Evolutionary conservation across 2,113 vertebrate species (phyloP), one percentile per base, ranked within the genome.

Genomic region (Hemiprocne comata): DNA sequence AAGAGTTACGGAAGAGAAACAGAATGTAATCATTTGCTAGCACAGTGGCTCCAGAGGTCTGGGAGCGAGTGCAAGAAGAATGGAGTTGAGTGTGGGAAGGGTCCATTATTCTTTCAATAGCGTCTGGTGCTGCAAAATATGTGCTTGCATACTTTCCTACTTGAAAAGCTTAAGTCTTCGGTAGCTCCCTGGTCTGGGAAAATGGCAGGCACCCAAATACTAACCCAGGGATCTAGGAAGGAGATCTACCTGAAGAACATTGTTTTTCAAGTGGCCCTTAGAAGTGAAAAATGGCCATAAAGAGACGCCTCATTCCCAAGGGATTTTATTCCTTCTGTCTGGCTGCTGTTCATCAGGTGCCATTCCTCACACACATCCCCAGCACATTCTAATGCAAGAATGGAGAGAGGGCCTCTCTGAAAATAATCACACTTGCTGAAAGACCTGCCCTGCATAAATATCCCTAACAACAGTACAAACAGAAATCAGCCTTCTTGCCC

Each of bases 71-170:
- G 55, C 33, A 93, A 93, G 84, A 96, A 95, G 95, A 97, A 96
- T 89, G 76, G 79, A 92, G 80, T 4, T 91, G 91, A 93, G 89
- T 94, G 93, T 93, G 87, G 96, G 95, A 97, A 97, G 87, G 91
- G 86, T 94, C 94, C 95, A 92, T 97, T 97, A 96, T 94, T 97
- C 95, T 97, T 97, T 97, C 97, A 97, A 97, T 97, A 96, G 94
- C 0, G 71, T 96, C 97, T 97, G 93, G 74, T 95, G 92, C 95
- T 93, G 70, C 84, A 73, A 96, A 96, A 71, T 89, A 95, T 72
- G 95, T 62, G 84, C 87, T 90, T 42, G 89, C 90, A 92, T 95
- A 97, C 75, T 94, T 95, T 96, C 89, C 93, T 94, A 64, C 80
- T 95, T 93, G 87, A 97, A 97, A 96, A 97, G 94, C 91, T 95